Conservation (phyloP, 2,113 vertebrate species). For the Bettongia penicillata region DNA sequence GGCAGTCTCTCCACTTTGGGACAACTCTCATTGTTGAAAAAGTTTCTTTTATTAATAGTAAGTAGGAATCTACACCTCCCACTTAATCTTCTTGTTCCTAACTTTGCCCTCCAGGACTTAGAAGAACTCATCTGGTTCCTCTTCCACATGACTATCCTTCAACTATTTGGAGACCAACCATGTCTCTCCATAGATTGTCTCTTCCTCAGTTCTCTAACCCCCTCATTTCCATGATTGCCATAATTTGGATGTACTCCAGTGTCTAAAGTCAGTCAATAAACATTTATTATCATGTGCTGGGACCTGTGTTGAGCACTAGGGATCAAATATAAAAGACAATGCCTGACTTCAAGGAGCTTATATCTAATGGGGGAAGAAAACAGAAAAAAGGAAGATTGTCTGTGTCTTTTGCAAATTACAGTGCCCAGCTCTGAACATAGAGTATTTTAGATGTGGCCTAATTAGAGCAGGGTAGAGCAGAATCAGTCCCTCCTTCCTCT, state of each 20-base stretch:
- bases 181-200: not conserved
- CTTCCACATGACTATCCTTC: not conserved
- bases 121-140: not conserved
- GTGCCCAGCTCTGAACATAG: not conserved
- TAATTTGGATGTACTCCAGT: not conserved
- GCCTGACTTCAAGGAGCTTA: not conserved
- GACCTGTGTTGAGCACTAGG: not conserved
- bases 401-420: not conserved
- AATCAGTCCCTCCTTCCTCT: not conserved
- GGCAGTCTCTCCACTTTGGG: not conserved
- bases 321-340: not conserved
- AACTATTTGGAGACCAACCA: not conserved
- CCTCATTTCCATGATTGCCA: not conserved
- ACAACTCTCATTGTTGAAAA: not conserved
- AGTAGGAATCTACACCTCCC: not conserved
- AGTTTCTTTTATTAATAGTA: not conserved
- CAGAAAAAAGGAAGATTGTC: not conserved
- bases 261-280: not conserved
- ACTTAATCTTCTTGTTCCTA: not conserved
- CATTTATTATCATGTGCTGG: not conserved
- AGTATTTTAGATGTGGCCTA: not conserved
- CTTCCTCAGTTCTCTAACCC: not conserved
- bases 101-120: not conserved
- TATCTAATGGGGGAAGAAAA: not conserved
- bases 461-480: not conserved